phyloP scores from a whole-genome alignment of 2,797 vertebrate species.

The Myripristis murdjan region DNA sequence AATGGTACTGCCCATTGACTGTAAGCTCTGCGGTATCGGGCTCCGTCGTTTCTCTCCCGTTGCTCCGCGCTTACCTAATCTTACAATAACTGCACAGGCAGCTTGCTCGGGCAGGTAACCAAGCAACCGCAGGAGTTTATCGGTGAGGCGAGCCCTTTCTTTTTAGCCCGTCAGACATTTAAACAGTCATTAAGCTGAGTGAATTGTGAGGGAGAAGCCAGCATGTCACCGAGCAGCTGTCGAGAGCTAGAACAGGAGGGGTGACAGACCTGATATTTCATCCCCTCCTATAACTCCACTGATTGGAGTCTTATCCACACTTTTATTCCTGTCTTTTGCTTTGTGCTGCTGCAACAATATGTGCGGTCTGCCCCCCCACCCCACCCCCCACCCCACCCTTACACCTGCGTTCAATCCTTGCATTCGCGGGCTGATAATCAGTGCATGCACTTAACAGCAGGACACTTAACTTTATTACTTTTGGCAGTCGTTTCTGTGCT shows the following conservation, averaged over 20 bases:
- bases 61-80: constrained; percentile 62
- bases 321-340: neutral
- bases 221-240: constrained; percentile 58
- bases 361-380: constrained; percentile 4
- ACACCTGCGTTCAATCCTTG: constrained; percentile 19
- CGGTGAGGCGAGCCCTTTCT: constrained; percentile 53
- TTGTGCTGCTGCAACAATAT: neutral
- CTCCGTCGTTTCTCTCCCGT: constrained; percentile 64
- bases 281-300: constrained; percentile 34
- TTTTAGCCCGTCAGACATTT: constrained; percentile 76
- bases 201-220: constrained; percentile 64
- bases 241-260: constrained; percentile 39
- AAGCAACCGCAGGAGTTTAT: constrained; percentile 81
- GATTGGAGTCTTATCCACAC: constrained; percentile 30
- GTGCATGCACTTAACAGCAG: constrained; percentile 61
- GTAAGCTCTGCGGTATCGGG: constrained; percentile 74
- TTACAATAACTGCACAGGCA: constrained; percentile 59
- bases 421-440: constrained; percentile 41
- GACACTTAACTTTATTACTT: constrained; percentile 77
- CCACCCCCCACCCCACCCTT: too few relatives aligned
- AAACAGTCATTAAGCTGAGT: constrained; percentile 78
- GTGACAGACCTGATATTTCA: constrained; percentile 56
- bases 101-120: constrained; percentile 81
- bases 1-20: constrained; percentile 64
- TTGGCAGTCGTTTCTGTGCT: constrained; percentile 64